Percentiles rank a stretch among this genome's conserved stretches.
phyloP scores from a whole-genome alignment of 2,888 invertebrate genomes.

The Punctoribates punctum region DNA sequence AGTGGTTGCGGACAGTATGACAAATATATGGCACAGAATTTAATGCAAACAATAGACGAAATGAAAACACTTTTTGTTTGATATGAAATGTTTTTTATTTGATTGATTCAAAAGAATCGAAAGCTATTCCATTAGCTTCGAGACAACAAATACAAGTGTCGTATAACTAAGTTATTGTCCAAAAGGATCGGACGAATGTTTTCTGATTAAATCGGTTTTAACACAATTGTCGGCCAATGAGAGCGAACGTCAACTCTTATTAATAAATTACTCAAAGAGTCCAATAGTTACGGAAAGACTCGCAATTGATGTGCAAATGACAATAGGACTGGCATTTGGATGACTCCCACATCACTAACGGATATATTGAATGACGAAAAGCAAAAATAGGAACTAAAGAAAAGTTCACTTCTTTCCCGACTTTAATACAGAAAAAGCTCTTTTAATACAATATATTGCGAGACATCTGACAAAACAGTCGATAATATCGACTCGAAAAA shows the following conservation, averaged over 20 bases:
- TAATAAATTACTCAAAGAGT: neutral
- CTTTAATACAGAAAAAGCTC: neutral
- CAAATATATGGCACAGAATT: too few relatives aligned
- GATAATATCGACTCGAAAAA: constrained; percentile 27
- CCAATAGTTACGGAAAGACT: neutral
- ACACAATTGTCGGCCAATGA: neutral
- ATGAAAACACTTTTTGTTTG: neutral
- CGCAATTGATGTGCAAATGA: neutral
- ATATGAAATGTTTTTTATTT: constrained; percentile 11
- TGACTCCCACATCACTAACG: neutral
- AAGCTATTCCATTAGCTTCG: neutral
- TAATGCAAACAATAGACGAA: neutral
- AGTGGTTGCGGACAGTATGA: too few relatives aligned
- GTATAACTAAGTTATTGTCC: neutral
- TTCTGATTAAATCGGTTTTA: neutral
- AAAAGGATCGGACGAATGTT: neutral
- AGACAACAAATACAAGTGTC: too few relatives aligned
- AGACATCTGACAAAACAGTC: constrained; percentile 4
- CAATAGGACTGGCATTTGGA: neutral
- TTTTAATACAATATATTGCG: constrained; percentile 7
- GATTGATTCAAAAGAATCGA: neutral
- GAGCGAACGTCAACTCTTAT: neutral
- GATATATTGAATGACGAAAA: neutral
- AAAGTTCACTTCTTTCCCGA: too few relatives aligned
- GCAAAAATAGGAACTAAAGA: neutral